phyloP scores from a whole-genome alignment of 2,113 vertebrate species.

The Australoheros scitulus region DNA sequence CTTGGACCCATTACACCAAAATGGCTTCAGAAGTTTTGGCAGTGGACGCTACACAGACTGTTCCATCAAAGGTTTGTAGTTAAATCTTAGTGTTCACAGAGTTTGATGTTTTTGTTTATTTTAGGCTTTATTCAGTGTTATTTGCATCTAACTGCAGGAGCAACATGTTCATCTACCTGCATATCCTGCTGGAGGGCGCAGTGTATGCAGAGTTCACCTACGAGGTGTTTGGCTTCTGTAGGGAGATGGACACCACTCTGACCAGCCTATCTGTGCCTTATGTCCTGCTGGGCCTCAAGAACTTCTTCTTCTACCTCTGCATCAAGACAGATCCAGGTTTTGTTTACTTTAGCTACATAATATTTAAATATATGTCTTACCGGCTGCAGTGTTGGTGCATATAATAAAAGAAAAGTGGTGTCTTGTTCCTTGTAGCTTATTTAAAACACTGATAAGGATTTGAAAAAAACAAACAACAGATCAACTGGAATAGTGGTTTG shows the following conservation, averaged over 20 bases:
- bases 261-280: slow-evolving; percentile 86
- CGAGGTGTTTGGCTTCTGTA: slow-evolving; percentile 88
- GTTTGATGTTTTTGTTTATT: neutral
- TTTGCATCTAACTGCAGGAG: slow-evolving; percentile 78
- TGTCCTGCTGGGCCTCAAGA: slow-evolving; percentile 82
- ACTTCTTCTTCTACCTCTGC: slow-evolving; percentile 85
- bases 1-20: slow-evolving; percentile 79
- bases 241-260: slow-evolving; percentile 85
- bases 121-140: neutral
- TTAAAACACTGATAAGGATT: too few relatives aligned
- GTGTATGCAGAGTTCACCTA: slow-evolving; percentile 90
- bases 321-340: slow-evolving; percentile 87
- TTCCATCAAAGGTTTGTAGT: slow-evolving; percentile 87
- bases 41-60: slow-evolving; percentile 77
- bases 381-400: neutral
- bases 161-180: slow-evolving; percentile 84
- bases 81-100: neutral
- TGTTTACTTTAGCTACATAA: neutral
- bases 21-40: slow-evolving; percentile 77
- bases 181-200: slow-evolving; percentile 83
- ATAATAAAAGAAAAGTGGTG: too few relatives aligned
- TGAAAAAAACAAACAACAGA: neutral
- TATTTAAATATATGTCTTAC: neutral
- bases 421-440: too few relatives aligned
- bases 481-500: neutral